phyloP scores from a whole-genome alignment of 2,888 invertebrate genomes.

The Drosophila tanythrix region DNA sequence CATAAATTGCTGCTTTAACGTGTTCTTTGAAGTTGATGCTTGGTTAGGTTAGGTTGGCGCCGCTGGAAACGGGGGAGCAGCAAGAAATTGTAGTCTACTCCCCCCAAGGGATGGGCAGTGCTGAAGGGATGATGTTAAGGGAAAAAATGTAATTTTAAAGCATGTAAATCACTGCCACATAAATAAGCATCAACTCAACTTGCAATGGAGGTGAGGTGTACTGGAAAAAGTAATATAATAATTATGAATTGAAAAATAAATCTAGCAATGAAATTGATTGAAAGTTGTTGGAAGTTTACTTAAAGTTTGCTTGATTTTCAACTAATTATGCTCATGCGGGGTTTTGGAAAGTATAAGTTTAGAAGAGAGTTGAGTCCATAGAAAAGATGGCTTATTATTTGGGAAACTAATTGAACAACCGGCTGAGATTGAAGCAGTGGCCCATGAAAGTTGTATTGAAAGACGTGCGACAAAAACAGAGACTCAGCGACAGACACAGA shows the following conservation, averaged over 20 bases:
- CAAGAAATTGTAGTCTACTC: neutral
- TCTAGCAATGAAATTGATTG: no score
- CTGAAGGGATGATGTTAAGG: neutral
- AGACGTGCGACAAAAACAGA: conserved; percentile 51
- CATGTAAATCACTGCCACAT: neutral
- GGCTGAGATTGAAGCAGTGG: conserved; percentile 38
- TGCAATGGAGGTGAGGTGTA: neutral
- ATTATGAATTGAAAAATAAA: neutral
- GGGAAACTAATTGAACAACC: conserved; percentile 30
- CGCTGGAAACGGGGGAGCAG: neutral
- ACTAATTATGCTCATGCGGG: neutral
- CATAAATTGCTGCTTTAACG: neutral
- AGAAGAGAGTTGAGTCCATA: neutral
- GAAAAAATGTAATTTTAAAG: neutral
- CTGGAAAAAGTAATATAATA: neutral
- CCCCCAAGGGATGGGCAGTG: neutral
- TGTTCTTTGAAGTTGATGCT: neutral
- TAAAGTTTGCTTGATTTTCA: neutral
- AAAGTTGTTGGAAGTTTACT: neutral
- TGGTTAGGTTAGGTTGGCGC: neutral
- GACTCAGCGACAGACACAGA: conserved; percentile 40
- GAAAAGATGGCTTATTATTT: neutral
- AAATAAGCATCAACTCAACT: neutral
- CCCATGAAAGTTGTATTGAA: conserved; percentile 63
- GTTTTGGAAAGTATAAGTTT: neutral